Evolutionary conservation across 2,797 vertebrate genomes (phyloP).

Genomic region (Cercopithecus neglectus): DNA sequence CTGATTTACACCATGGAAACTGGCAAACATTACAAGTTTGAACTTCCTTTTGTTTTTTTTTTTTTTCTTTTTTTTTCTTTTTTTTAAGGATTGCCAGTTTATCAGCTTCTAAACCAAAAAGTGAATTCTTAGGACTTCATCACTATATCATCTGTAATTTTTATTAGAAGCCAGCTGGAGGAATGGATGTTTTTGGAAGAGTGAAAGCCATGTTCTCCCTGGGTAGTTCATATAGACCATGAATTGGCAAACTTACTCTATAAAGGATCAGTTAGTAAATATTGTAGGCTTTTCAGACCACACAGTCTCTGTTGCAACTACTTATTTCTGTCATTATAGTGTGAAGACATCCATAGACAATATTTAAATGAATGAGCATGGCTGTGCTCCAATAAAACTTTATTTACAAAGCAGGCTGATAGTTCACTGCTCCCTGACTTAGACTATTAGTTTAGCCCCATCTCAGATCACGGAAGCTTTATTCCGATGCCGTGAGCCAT

Average conservation of each 20-base stretch:
- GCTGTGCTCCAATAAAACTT: slow-evolving; percentile 2
- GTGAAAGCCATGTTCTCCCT: not conserved
- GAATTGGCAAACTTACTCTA: not conserved
- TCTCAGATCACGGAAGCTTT: not conserved
- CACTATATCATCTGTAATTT: not conserved
- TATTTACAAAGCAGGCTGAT: slow-evolving; percentile 5
- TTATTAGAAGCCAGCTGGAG: not conserved
- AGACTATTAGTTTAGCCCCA: not conserved
- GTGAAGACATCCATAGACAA: not conserved
- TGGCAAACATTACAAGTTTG: not conserved
- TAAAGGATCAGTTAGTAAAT: not conserved
- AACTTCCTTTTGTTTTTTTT: too few species aligned
- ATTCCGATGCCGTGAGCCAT: slow-evolving; percentile 39
- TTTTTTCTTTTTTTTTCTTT: not conserved
- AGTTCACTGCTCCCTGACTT: not conserved
- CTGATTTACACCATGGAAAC: not conserved
- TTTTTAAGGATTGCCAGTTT: not conserved
- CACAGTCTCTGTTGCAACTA: not conserved
- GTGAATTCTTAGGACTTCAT: not conserved
- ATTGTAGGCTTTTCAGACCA: not conserved
- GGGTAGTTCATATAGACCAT: not conserved
- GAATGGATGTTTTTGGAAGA: not conserved
- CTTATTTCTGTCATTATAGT: not conserved
- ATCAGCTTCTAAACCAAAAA: not conserved
- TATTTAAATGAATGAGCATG: not conserved